Base-by-base conservation (phyloP, 2,113 vertebrate species). In the Ictidomys tridecemlineatus region DNA sequence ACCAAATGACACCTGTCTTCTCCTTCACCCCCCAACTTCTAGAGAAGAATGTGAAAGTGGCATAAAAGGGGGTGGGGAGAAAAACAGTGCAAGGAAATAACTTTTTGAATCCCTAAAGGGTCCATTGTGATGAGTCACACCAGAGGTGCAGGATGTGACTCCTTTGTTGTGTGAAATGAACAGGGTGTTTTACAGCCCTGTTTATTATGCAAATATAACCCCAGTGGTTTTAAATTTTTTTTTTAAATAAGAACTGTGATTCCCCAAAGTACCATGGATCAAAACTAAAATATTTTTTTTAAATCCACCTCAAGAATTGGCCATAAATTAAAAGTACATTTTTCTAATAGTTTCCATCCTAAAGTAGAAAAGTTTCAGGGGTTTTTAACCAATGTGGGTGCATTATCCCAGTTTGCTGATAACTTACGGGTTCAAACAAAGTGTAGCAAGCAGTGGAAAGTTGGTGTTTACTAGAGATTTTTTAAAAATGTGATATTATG, bases 341-440 rank as follows among this genome's bases (percentile, higher is more conserved):
- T 73, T 93, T 85, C 53, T 87, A 70, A 58, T 39, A 30, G 37
- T 82, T 91, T 80, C 39, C 80, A 79, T 91, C 45, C 53, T 37
- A 39, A 39, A 34, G 32, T 73, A 45, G 86, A 83, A 89, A 80
- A 77, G 13, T 80, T 90, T 85, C 26, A n/a, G 30, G 30, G 45
- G 3, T 42, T 93, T 34, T 91, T 48, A 96, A 56, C 13, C 34
- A 65, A 39, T 58, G 9, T 63, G 74, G 39, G 17, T 51, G 17
- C 28, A 76, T 17, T 28, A 37, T 65, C 22, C 22, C 3, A 22
- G 32, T 65, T 91, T 83, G 16, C 58, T 92, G 76, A 53, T 85
- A 72, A 91, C 0, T 9, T 20, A 61, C 32, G 30, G 4, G 2
- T 51, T 94, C 9, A 80, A 96, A 72, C 13, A 63, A 79, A 84